Evolutionary conservation across 2,888 invertebrate genomes (phyloP).

Genomic region (Cybosia mesomella): DNA sequence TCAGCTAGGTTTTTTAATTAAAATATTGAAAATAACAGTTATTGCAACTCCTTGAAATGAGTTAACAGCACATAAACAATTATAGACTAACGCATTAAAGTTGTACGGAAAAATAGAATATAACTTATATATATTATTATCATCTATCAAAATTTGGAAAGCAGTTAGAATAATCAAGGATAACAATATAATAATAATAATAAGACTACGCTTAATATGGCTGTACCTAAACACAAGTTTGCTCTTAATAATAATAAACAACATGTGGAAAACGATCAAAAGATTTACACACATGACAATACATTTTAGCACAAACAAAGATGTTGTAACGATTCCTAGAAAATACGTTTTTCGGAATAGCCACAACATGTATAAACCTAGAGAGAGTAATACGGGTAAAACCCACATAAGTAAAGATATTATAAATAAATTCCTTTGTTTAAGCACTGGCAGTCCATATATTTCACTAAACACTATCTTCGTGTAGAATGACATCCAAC

Average conservation of each 20-base stretch:
- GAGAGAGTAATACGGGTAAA: neutral
- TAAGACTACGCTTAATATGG: neutral
- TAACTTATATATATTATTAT: constrained; percentile 17
- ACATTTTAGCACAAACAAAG: constrained; percentile 15
- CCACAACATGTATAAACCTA: constrained; percentile 11
- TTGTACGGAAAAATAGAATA: constrained; percentile 17
- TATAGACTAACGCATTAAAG: neutral
- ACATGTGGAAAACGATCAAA: neutral
- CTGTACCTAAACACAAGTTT: constrained; percentile 1
- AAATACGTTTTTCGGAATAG: neutral
- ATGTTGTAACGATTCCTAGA: neutral
- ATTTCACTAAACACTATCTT: constrained; percentile 8
- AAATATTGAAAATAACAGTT: constrained; percentile 11
- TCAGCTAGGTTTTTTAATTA: neutral
- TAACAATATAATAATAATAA: constrained; percentile 2
- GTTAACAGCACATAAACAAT: constrained; percentile 14
- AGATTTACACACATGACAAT: constrained; percentile 6
- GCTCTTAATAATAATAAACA: constrained; percentile 5
- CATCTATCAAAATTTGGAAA: constrained; percentile 13
- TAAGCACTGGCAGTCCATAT: neutral
- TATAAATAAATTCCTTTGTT: neutral
- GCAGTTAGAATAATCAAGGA: neutral
- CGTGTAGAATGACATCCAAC: constrained; percentile 15
- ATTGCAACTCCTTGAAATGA: constrained; percentile 19
- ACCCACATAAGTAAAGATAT: constrained; percentile 8